Evolutionary conservation across 2,797 vertebrate species (phyloP).

Genomic region (Lateolabrax maculatus): DNA sequence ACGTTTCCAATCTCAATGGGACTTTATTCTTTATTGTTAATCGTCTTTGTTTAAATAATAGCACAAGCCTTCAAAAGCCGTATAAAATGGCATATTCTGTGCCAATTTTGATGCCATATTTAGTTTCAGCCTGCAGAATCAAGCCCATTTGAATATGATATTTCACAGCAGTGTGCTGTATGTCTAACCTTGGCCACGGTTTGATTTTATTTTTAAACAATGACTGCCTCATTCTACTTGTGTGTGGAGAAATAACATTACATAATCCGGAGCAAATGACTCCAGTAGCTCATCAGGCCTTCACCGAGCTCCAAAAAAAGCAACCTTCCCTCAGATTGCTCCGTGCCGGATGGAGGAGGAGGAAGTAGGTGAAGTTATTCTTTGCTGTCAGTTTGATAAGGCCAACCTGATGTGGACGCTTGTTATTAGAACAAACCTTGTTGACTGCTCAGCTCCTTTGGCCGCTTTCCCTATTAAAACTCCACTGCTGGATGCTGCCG

Average conservation of each 20-base stretch:
- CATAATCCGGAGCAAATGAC: slow-evolving; percentile 51
- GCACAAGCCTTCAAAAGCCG: neutral
- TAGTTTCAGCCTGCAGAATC: neutral
- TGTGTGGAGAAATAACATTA: slow-evolving; percentile 48
- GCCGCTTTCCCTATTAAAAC: slow-evolving; percentile 37
- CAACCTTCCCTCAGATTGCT: slow-evolving; percentile 16
- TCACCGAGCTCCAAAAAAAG: slow-evolving; percentile 38
- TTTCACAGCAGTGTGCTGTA: neutral
- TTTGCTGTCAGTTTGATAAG: slow-evolving; percentile 49
- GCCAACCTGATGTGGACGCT: slow-evolving; percentile 19
- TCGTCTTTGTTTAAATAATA: neutral
- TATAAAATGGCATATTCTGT: neutral
- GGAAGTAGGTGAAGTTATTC: slow-evolving; percentile 36
- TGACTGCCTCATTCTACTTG: slow-evolving; percentile 33
- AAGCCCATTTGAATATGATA: neutral
- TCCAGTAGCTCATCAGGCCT: slow-evolving; percentile 11
- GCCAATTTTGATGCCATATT: neutral
- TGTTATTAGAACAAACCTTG: slow-evolving; percentile 40
- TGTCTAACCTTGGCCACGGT: slow-evolving; percentile 21
- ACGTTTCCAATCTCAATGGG: neutral
- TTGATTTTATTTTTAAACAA: slow-evolving; percentile 52
- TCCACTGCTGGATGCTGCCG: slow-evolving; percentile 27
- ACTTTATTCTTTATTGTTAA: neutral
- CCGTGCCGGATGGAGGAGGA: slow-evolving; percentile 18
- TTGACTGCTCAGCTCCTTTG: slow-evolving; percentile 21